Conservation (phyloP, 2,113 vertebrate genomes). For the Microtus ochrogaster region DNA sequence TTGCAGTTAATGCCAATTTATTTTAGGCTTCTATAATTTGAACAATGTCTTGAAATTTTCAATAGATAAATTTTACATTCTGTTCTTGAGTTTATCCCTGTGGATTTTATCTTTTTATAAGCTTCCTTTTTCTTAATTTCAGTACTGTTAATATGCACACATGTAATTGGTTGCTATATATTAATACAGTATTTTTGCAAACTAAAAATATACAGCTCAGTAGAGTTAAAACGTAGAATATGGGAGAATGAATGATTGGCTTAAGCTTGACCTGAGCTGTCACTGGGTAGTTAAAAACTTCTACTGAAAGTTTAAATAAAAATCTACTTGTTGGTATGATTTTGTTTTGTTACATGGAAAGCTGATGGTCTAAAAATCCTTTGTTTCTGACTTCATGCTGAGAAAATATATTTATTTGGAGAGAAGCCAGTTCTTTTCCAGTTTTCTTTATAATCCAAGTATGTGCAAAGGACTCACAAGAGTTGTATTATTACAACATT, state of each 20-base stretch:
- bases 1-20: background rate
- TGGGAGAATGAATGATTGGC: background rate
- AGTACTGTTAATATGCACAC: background rate
- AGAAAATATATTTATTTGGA: conserved; percentile 35
- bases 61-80: background rate
- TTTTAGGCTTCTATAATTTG: conserved; percentile 38
- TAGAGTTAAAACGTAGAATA: background rate
- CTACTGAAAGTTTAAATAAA: background rate
- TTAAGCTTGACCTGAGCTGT: background rate
- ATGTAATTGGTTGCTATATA: background rate
- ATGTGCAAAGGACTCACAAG: conserved; percentile 15
- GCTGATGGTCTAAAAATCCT: background rate
- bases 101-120: background rate
- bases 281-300: background rate
- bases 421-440: background rate
- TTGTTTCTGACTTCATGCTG: conserved; percentile 21
- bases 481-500: conserved; percentile 7
- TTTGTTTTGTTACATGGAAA: conserved; percentile 1
- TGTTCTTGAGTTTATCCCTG: background rate
- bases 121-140: background rate
- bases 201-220: background rate
- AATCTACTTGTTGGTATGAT: background rate
- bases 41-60: conserved; percentile 21
- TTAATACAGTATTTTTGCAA: background rate
- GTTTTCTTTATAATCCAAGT: background rate